Conservation (phyloP, 1,140 invertebrate genomes). For the Drosophila subpulchrella region DNA sequence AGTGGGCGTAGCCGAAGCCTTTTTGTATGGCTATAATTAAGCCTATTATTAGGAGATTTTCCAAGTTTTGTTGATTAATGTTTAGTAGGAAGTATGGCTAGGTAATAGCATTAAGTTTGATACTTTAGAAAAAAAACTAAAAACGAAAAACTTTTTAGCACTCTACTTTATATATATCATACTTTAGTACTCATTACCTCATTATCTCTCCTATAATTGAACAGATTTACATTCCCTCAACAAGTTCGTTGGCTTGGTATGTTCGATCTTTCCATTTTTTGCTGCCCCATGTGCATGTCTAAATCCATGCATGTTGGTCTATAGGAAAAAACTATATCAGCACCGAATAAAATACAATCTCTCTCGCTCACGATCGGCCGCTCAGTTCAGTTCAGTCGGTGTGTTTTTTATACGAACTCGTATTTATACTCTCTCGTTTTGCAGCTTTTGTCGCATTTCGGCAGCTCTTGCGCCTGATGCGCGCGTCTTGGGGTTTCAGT, state of each 20-base stretch:
- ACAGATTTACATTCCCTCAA: slow-evolving; percentile 28
- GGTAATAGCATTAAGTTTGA: background rate
- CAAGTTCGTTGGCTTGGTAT: slow-evolving; percentile 51
- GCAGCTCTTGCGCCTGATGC: slow-evolving; percentile 53
- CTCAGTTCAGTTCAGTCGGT: background rate
- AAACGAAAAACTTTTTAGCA: background rate
- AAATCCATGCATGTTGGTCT: slow-evolving; percentile 43
- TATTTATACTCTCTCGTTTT: slow-evolving; percentile 10
- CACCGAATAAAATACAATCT: slow-evolving; percentile 21
- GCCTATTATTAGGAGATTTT: background rate
- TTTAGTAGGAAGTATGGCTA: background rate
- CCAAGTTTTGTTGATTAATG: slow-evolving; percentile 10
- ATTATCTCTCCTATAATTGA: background rate
- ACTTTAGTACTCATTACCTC: slow-evolving; percentile 1
- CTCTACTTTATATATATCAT: background rate
- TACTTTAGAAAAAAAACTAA: no score
- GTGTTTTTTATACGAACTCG: background rate
- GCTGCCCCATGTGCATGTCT: slow-evolving; percentile 33
- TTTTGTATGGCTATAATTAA: slow-evolving; percentile 6
- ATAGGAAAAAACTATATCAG: slow-evolving; percentile 46
- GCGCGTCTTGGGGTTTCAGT: slow-evolving; percentile 62
- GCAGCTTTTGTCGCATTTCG: slow-evolving; percentile 49
- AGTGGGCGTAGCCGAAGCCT: slow-evolving; percentile 31
- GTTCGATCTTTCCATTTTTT: slow-evolving; percentile 28
- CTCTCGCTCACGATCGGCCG: slow-evolving; percentile 3